Percentiles rank a stretch among this genome's conserved stretches.
phyloP scores from a whole-genome alignment of 2,113 vertebrate species.

The Heterotilapia buettikoferi region DNA sequence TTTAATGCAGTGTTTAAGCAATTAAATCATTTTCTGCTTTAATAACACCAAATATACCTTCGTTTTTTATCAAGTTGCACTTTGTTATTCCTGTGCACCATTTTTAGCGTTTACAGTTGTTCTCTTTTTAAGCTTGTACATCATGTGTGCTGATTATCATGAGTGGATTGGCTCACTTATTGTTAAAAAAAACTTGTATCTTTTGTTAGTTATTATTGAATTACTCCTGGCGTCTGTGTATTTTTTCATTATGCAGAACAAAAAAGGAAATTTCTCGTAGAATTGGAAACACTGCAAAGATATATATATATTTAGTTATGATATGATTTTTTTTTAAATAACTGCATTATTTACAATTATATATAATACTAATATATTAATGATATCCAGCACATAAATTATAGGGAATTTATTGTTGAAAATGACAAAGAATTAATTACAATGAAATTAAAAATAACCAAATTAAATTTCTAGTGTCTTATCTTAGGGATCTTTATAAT shows the following conservation, averaged over 20 bases:
- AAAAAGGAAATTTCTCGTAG: background rate
- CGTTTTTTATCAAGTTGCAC: background rate
- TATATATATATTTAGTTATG: background rate
- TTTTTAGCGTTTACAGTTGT: background rate
- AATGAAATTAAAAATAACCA: background rate
- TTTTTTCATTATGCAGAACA: background rate
- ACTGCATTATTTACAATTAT: background rate
- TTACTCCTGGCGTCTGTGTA: accelerated
- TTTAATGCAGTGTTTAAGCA: background rate
- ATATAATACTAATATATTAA: background rate
- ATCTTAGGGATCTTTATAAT: background rate
- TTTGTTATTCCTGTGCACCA: background rate
- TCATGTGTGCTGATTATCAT: background rate
- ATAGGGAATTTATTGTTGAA: background rate
- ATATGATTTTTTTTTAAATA: background rate
- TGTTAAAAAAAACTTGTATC: background rate
- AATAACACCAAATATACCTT: background rate
- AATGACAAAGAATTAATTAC: background rate
- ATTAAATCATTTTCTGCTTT: background rate
- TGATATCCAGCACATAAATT: background rate
- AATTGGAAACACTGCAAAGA: background rate
- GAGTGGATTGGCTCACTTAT: background rate
- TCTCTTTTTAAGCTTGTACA: background rate
- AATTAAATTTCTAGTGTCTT: background rate
- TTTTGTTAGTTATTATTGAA: background rate